Evolutionary conservation across 2,113 vertebrate species (phyloP).

Genomic region (Oryzias melastigma): DNA sequence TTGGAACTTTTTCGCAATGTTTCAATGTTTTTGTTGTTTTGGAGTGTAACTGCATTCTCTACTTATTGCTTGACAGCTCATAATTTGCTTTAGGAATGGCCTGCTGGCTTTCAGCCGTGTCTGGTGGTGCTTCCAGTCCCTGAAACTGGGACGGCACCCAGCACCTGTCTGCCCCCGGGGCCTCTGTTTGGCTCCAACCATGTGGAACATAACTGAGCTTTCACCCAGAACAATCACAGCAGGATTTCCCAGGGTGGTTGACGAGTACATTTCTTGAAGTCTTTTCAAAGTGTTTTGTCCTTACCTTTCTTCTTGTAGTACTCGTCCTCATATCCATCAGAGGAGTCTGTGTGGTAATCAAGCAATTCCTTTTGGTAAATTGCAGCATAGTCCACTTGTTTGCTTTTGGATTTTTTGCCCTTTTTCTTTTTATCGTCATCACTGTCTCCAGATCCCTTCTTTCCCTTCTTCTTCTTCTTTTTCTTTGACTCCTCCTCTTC

Average conservation of each 20-base stretch:
- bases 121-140: constrained; percentile 17
- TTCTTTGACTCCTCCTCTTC: constrained; percentile 76
- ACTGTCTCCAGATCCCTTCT: constrained; percentile 72
- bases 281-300: background rate
- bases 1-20: no score
- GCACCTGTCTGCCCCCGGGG: constrained; percentile 48
- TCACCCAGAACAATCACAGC: constrained; percentile 62
- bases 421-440: constrained; percentile 82
- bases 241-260: constrained; percentile 32
- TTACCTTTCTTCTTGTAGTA: constrained; percentile 95
- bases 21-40: no score
- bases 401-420: constrained; percentile 81
- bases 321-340: constrained; percentile 86
- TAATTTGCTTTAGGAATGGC: background rate
- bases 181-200: constrained; percentile 59
- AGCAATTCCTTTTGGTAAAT: constrained; percentile 87
- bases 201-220: constrained; percentile 69
- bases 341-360: constrained; percentile 83
- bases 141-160: constrained; percentile 54
- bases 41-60: background rate
- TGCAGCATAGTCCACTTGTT: constrained; percentile 84
- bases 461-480: constrained; percentile 76
- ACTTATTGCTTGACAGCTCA: background rate
- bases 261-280: background rate
- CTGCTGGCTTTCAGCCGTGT: constrained; percentile 28